Conservation (phyloP, 2,113 vertebrate genomes). For the Junco hyemalis region DNA sequence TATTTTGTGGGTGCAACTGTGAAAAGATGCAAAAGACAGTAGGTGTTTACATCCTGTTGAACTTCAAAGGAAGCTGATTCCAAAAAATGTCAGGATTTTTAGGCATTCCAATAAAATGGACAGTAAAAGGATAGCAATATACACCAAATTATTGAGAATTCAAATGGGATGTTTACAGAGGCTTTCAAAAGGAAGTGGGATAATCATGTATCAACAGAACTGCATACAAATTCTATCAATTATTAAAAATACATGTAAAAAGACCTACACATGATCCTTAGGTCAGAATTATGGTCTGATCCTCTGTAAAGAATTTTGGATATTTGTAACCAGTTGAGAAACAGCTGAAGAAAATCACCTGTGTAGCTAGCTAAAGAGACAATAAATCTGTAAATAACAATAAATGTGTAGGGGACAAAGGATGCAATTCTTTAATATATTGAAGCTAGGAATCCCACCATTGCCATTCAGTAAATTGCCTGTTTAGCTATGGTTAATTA, state of each 20-base stretch:
- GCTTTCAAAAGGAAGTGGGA: neutral
- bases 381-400: neutral
- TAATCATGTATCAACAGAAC: neutral
- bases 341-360: neutral
- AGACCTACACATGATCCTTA: neutral
- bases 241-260: neutral
- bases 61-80: neutral
- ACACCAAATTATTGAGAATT: neutral
- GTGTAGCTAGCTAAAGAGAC: neutral
- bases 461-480: neutral
- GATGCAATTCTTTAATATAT: neutral
- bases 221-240: neutral
- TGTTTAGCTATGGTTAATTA: neutral
- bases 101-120: neutral
- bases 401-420: neutral
- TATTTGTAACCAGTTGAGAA: neutral
- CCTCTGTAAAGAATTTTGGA: neutral
- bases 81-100: neutral
- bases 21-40: neutral
- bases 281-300: neutral
- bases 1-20: neutral
- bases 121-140: neutral
- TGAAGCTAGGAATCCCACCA: neutral
- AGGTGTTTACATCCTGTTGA: neutral
- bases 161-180: neutral